Evolutionary conservation across 2,888 invertebrate genomes (phyloP).

Genomic region (Octodonta nipae): DNA sequence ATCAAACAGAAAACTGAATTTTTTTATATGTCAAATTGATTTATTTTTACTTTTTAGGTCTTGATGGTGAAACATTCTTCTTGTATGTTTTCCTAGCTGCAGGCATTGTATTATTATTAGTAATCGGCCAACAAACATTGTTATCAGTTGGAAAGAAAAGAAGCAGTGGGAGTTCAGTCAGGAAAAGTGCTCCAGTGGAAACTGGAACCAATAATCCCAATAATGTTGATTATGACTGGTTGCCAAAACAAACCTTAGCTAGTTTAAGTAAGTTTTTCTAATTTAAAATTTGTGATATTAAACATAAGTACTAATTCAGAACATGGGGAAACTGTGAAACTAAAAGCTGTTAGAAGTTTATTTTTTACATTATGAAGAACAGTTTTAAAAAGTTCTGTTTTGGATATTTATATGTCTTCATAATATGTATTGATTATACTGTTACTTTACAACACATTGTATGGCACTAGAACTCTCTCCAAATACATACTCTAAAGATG

Average conservation of each 20-base stretch:
- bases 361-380: constrained; percentile 3
- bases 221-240: constrained; percentile 96
- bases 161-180: constrained; percentile 31
- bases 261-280: constrained; percentile 69
- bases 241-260: constrained; percentile 80
- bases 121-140: constrained; percentile 78
- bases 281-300: constrained; percentile 5
- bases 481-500: too few species aligned
- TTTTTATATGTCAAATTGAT: too few species aligned
- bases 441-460: too few species aligned
- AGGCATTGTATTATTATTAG: constrained; percentile 70
- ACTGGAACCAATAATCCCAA: constrained; percentile 79
- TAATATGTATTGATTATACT: too few species aligned
- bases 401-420: too few species aligned
- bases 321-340: not conserved
- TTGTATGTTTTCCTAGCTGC: constrained; percentile 90
- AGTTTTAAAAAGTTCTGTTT: too few species aligned
- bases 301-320: not conserved
- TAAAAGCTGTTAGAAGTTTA: constrained; percentile 2
- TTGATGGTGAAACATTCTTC: constrained; percentile 98
- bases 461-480: too few species aligned
- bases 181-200: constrained; percentile 56
- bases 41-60: constrained; percentile 33
- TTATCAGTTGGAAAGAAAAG: constrained; percentile 71
- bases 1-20: too few species aligned